phyloP scores from a whole-genome alignment of 2,113 vertebrate genomes.

The Stegostoma tigrinum region DNA sequence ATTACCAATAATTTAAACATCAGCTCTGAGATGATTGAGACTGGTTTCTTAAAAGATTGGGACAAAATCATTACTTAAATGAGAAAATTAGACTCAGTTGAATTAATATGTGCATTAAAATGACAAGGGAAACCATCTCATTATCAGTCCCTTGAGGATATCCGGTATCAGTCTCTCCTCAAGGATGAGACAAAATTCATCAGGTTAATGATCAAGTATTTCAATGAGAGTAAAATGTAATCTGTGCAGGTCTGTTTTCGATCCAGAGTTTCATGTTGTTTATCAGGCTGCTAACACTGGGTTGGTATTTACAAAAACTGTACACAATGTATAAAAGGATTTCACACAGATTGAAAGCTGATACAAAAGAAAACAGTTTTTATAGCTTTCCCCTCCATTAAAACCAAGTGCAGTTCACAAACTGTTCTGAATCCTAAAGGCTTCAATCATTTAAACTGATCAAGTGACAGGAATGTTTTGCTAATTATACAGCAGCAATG shows the following conservation, averaged over 20 bases:
- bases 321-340: neutral
- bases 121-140: neutral
- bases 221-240: slow-evolving; percentile 5
- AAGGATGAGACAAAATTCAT: neutral
- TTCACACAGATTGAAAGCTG: neutral
- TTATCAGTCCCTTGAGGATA: neutral
- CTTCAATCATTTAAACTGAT: neutral
- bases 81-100: neutral
- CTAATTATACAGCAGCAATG: neutral
- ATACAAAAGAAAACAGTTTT: neutral
- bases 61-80: neutral
- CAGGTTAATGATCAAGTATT: slow-evolving; percentile 22
- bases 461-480: neutral
- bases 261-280: neutral
- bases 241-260: slow-evolving; percentile 13
- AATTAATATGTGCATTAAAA: slow-evolving; percentile 25
- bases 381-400: neutral
- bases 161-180: slow-evolving; percentile 2
- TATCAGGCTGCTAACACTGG: neutral
- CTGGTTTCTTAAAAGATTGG: neutral
- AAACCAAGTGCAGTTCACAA: neutral
- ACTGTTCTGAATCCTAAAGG: neutral
- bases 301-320: neutral
- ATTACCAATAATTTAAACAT: neutral
- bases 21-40: neutral